Percentiles rank a stretch among this genome's conserved stretches.
phyloP scores from a whole-genome alignment of 2,888 invertebrate species.

The Scaeva pyrastri region DNA sequence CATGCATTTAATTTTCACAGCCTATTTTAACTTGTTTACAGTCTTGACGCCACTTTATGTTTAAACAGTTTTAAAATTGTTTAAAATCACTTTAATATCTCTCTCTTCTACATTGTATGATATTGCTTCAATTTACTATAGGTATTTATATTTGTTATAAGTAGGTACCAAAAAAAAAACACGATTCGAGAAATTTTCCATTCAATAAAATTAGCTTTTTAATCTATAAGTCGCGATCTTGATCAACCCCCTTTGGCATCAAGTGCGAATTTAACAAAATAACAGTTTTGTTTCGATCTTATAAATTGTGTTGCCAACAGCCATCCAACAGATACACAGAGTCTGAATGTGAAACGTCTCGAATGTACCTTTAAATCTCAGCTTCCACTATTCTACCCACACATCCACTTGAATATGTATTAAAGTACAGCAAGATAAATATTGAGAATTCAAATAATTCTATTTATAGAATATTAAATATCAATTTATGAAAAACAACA shows the following conservation, averaged over 20 bases:
- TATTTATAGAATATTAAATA: conserved; percentile 15
- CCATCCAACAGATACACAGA: background rate
- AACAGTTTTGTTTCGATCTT: background rate
- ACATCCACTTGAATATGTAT: background rate
- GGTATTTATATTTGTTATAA: too few relatives aligned
- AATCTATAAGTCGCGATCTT: conserved; percentile 11
- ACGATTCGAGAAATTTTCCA: conserved; percentile 29
- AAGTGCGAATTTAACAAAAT: conserved; percentile 4
- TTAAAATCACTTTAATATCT: too few relatives aligned
- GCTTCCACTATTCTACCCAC: background rate
- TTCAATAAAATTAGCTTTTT: conserved; percentile 4
- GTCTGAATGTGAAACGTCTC: background rate
- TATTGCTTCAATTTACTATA: too few relatives aligned
- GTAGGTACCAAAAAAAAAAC: background rate
- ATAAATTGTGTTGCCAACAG: conserved; percentile 22
- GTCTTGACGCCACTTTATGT: too few relatives aligned
- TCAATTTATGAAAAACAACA: conserved; percentile 1
- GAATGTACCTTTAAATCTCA: conserved; percentile 9
- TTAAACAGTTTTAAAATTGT: too few relatives aligned
- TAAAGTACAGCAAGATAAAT: background rate
- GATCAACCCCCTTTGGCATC: conserved; percentile 21
- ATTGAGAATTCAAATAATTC: conserved; percentile 4
- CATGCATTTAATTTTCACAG: too few relatives aligned
- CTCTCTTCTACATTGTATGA: too few relatives aligned
- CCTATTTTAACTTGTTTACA: too few relatives aligned